A percentile compares a stretch with the other conserved stretches of the same genome.
Conservation (phyloP, 2,797 vertebrate genomes). For the Sebastes taczanowskii region DNA sequence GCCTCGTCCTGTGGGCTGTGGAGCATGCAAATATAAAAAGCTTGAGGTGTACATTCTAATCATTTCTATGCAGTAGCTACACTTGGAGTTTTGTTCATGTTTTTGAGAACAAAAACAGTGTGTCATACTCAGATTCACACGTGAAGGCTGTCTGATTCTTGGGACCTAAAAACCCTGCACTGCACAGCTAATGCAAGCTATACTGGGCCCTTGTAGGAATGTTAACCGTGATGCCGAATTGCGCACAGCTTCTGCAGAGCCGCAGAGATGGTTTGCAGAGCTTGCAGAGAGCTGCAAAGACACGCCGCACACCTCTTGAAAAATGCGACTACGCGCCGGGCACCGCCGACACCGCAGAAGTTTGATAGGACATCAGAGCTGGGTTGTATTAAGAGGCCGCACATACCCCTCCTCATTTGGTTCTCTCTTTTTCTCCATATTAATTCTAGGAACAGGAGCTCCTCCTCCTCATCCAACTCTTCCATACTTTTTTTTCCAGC, state of each 20-base stretch:
- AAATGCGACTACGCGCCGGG: not conserved
- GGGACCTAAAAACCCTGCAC: no score
- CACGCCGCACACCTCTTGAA: not conserved
- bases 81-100: not conserved
- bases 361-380: not conserved
- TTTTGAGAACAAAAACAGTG: not conserved
- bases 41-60: not conserved
- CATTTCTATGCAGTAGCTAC: not conserved
- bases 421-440: not conserved
- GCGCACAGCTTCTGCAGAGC: not conserved
- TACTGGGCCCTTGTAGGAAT: accelerated
- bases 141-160: not conserved
- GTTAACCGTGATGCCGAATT: not conserved
- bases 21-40: not conserved
- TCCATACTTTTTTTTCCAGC: not conserved
- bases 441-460: not conserved
- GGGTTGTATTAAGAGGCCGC: no score
- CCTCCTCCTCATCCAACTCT: not conserved
- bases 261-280: not conserved
- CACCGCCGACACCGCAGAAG: no score
- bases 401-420: not conserved
- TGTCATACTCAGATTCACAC: not conserved
- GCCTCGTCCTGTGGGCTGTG: not conserved
- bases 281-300: not conserved
- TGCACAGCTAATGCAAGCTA: no score